Evolutionary conservation across 1,140 invertebrate species (phyloP).

Genomic region (Pogonus chalceus): DNA sequence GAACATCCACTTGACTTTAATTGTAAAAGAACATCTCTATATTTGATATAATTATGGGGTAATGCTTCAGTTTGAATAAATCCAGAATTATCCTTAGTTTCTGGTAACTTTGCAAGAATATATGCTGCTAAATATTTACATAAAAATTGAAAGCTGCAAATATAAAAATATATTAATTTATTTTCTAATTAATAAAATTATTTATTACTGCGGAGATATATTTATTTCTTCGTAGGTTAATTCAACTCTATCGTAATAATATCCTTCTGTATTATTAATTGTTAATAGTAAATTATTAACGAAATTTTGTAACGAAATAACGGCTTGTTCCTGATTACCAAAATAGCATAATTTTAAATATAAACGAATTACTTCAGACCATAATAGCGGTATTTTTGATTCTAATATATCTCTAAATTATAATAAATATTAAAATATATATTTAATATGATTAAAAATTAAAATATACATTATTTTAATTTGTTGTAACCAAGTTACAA

Average conservation of each 20-base stretch:
- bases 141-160: constrained; percentile 20
- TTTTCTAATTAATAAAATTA: not conserved
- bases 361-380: constrained; percentile 26
- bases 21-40: constrained; percentile 27
- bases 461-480: constrained; percentile 29
- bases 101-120: constrained; percentile 31
- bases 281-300: constrained; percentile 21
- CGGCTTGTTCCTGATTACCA: constrained; percentile 21
- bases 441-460: not conserved
- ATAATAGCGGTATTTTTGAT: constrained; percentile 29
- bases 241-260: constrained; percentile 26
- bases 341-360: constrained; percentile 20
- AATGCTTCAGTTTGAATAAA: constrained; percentile 27
- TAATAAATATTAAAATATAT: constrained; percentile 6
- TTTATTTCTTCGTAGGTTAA: constrained; percentile 29
- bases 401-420: constrained; percentile 24
- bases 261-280: constrained; percentile 18
- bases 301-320: constrained; percentile 26
- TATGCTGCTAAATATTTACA: constrained; percentile 26
- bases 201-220: constrained; percentile 23
- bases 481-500: constrained; percentile 26
- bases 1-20: constrained; percentile 30
- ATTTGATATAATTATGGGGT: constrained; percentile 30
- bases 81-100: constrained; percentile 29
- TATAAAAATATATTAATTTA: constrained; percentile 6